Percentiles rank a stretch among this genome's conserved stretches.
Evolutionary conservation across 2,888 invertebrate genomes (phyloP).

Genomic region (Trissolcus japonicus): DNA sequence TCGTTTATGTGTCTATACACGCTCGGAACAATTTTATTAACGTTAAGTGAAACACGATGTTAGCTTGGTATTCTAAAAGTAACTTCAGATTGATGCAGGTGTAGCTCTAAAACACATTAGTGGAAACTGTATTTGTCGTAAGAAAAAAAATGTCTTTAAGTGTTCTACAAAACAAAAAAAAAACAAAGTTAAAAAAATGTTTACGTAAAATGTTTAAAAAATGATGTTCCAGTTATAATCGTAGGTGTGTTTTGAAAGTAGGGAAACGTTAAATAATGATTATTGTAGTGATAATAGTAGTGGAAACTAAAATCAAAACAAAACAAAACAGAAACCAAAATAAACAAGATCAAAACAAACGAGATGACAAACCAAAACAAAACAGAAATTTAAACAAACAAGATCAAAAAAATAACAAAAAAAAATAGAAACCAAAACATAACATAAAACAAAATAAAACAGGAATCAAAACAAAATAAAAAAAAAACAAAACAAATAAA

Average conservation of each 20-base stretch:
- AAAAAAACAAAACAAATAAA: not conserved
- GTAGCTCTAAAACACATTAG: too few relatives aligned
- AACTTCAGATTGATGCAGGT: slow-evolving; percentile 7
- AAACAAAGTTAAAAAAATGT: not conserved
- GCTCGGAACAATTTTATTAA: slow-evolving; percentile 52
- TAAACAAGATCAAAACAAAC: too few relatives aligned
- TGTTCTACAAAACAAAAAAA: slow-evolving; percentile 7
- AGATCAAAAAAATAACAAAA: too few relatives aligned
- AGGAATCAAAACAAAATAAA: not conserved
- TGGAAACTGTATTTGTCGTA: not conserved
- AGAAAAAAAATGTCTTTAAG: not conserved
- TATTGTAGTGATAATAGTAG: too few relatives aligned
- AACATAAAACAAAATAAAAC: not conserved
- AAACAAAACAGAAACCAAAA: too few relatives aligned
- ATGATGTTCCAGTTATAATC: too few relatives aligned
- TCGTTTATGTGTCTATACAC: slow-evolving; percentile 41
- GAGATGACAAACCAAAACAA: too few relatives aligned
- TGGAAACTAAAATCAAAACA: too few relatives aligned
- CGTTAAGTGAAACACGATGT: slow-evolving; percentile 8
- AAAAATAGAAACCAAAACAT: not conserved
- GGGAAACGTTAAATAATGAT: too few relatives aligned
- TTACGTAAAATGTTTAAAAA: not conserved
- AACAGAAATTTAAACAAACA: too few relatives aligned
- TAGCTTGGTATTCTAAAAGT: slow-evolving; percentile 63
- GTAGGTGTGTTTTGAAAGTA: too few relatives aligned